Conservation (phyloP, 2,888 invertebrate species). For the Noctua comes region DNA sequence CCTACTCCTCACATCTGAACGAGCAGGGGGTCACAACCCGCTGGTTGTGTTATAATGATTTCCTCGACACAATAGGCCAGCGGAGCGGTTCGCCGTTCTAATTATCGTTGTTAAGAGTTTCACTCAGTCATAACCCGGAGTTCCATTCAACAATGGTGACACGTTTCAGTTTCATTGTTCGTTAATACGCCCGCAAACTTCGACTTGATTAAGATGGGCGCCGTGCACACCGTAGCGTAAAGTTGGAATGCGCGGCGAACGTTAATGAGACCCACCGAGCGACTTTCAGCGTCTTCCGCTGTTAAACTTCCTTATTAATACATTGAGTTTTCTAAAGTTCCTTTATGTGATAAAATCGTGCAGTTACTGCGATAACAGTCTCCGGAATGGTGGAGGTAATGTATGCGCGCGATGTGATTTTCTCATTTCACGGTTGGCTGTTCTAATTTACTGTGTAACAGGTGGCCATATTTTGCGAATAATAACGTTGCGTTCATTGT, state of each 20-base stretch:
- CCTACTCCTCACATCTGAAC: conserved; percentile 32
- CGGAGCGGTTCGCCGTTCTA: conserved; percentile 74
- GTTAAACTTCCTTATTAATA: conserved; percentile 56
- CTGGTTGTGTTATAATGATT: conserved; percentile 67
- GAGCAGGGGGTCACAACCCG: conserved; percentile 44
- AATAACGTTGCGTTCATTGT: conserved; percentile 65
- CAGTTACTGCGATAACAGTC: conserved; percentile 49
- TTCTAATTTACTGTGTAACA: conserved; percentile 66
- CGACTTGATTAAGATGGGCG: conserved; percentile 75
- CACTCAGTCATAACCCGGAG: conserved; percentile 74
- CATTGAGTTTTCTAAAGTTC: conserved; percentile 52
- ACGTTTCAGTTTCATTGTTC: conserved; percentile 81
- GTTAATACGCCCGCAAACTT: conserved; percentile 77
- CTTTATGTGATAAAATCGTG: conserved; percentile 32
- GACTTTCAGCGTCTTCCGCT: conserved; percentile 30
- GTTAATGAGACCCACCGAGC: conserved; percentile 50
- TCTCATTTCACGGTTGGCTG: conserved; percentile 66
- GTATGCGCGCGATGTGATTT: conserved; percentile 61
- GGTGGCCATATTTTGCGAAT: conserved; percentile 66
- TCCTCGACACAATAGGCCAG: conserved; percentile 68
- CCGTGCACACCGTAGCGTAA: conserved; percentile 64
- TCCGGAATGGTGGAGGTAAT: conserved; percentile 38
- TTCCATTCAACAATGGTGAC: conserved; percentile 77
- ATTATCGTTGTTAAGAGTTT: conserved; percentile 77
- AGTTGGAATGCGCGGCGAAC: conserved; percentile 56